Percentiles rank a stretch among this genome's conserved stretches.
These are phyloP conservation scores for Pseudochirops corinnae DNA, from an alignment of 2,797 vertebrate species.

Conservation along the genomic window DNA sequence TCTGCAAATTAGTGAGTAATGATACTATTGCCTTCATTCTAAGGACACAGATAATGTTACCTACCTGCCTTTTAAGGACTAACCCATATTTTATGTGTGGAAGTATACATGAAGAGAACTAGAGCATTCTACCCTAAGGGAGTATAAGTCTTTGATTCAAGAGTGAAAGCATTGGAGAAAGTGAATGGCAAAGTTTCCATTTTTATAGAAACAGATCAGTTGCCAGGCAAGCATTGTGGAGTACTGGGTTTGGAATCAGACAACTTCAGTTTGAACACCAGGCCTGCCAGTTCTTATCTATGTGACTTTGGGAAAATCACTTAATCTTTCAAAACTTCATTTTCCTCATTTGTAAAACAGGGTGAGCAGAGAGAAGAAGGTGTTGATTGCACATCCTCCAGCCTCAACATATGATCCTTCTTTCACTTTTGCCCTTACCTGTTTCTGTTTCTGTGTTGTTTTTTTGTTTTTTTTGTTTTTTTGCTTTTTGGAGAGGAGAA, in stretches of 20 bases:
- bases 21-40: neutral
- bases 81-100: neutral
- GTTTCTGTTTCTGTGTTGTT: neutral
- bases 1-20: neutral
- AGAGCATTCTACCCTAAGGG: neutral
- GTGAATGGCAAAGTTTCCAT: neutral
- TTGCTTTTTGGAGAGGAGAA: too few relatives aligned
- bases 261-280: neutral
- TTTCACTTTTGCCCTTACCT: neutral
- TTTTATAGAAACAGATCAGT: neutral
- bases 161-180: neutral
- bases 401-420: neutral
- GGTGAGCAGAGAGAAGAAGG: neutral
- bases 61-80: neutral
- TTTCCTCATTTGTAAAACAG: neutral
- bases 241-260: neutral
- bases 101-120: neutral
- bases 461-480: too few relatives aligned
- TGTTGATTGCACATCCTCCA: neutral
- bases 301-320: neutral
- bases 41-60: neutral
- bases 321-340: neutral
- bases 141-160: neutral
- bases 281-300: neutral
- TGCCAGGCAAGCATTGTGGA: neutral